phyloP scores from a whole-genome alignment of 2,797 vertebrate genomes.

The Coregonus sp. region DNA sequence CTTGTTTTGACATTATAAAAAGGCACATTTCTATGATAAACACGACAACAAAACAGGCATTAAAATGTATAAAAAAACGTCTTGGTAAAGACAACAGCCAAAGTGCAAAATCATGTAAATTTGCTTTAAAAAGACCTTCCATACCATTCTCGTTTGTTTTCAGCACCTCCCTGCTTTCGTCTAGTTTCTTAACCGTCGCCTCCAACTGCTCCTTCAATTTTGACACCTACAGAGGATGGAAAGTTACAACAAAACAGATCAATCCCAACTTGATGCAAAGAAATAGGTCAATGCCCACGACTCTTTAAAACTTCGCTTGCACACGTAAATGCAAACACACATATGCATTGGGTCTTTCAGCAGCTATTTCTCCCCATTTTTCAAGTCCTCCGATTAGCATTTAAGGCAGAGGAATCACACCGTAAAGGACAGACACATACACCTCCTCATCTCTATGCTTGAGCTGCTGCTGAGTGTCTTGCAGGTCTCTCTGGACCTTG shows the following conservation, averaged over 20 bases:
- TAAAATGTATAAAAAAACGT: too few relatives aligned
- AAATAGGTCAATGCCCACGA: too few relatives aligned
- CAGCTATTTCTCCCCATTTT: neutral
- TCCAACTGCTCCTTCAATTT: slow-evolving; percentile 90
- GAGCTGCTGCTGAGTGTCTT: slow-evolving; percentile 77
- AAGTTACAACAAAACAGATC: neutral
- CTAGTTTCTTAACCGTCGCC: slow-evolving; percentile 84
- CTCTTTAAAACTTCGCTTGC: neutral
- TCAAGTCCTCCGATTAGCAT: too few relatives aligned
- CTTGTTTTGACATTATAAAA: too few relatives aligned
- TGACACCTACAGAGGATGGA: slow-evolving; percentile 73
- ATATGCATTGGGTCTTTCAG: neutral
- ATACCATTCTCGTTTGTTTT: too few relatives aligned
- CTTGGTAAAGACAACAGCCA: too few relatives aligned
- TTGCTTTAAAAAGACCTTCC: too few relatives aligned
- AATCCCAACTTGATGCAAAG: neutral
- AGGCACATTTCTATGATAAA: neutral
- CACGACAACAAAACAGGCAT: neutral
- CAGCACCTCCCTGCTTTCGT: slow-evolving; percentile 70
- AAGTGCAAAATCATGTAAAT: slow-evolving; percentile 48
- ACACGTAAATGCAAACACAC: neutral
- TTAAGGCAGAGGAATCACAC: too few relatives aligned
- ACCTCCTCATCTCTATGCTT: slow-evolving; percentile 85
- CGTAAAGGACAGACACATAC: too few relatives aligned
- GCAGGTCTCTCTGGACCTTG: slow-evolving; percentile 76